phyloP scores from a whole-genome alignment of 2,888 invertebrate genomes.

The Sinohyriopsis cumingii region DNA sequence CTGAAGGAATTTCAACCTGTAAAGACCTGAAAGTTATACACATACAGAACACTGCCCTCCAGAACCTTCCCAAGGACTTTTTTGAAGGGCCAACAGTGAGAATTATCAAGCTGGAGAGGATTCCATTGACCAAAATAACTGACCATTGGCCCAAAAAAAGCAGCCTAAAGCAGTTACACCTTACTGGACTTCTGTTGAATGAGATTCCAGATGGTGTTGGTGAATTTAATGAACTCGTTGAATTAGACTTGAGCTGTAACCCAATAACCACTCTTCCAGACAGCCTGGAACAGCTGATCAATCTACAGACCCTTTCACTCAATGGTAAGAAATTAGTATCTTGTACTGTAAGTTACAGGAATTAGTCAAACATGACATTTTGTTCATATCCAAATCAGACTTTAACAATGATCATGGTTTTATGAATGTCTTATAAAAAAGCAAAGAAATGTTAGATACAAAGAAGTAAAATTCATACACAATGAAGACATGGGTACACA shows the following conservation, averaged over 20 bases:
- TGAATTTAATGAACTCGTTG: slow-evolving; percentile 39
- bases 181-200: slow-evolving; percentile 52
- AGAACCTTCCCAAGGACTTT: slow-evolving; percentile 46
- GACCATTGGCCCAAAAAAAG: slow-evolving; percentile 37
- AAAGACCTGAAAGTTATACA: slow-evolving; percentile 42
- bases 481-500: too few species aligned
- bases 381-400: not conserved
- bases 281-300: slow-evolving; percentile 45
- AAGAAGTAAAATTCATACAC: too few species aligned
- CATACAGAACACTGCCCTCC: slow-evolving; percentile 39
- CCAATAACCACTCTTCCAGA: slow-evolving; percentile 57
- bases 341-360: not conserved
- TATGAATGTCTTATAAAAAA: too few species aligned
- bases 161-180: slow-evolving; percentile 43
- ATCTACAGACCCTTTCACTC: slow-evolving; percentile 48
- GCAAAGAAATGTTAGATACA: too few species aligned
- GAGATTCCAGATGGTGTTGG: slow-evolving; percentile 53
- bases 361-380: not conserved
- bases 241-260: slow-evolving; percentile 57
- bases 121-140: slow-evolving; percentile 47
- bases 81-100: slow-evolving; percentile 33
- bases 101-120: slow-evolving; percentile 26
- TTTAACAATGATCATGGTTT: not conserved
- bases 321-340: slow-evolving; percentile 38
- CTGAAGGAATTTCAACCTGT: slow-evolving; percentile 43